Evolutionary conservation across 1,140 invertebrate genomes (phyloP), one percentile per base, ranked within the genome.

Genomic region (Aethina tumida): DNA sequence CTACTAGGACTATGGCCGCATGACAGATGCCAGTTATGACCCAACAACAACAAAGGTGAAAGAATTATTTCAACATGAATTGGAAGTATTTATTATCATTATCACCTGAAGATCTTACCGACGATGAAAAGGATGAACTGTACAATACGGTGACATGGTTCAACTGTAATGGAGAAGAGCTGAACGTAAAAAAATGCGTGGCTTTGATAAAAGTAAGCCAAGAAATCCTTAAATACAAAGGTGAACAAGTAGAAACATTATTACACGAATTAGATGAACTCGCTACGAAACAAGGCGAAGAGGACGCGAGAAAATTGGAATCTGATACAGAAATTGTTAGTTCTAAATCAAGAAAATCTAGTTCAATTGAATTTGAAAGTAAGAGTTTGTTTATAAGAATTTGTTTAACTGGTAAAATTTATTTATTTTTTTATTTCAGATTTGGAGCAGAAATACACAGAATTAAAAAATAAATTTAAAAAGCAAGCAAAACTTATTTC

Each of bases 191-290:
- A 14, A 69, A 74, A 45, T 60, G 72, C 26, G 66, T 69, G 49
- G 62, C 52, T 2, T 45, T 77, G 17, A 70, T 77, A 50, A 65
- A 65, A 52, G 43, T 78, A 3, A 60, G 71, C 2, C 74, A 78
- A 55, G 74, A 77, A 63, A 69, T 78, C 45, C 53, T 79, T 19
- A 74, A 74, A 52, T 73, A 69, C 50, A 79, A 76, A 62, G 71
- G 66, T 41, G 74, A 76, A 58, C 74, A 79, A 67, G 75, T 78
- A 62, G 44, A 70, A 43, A 62, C 65, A n/a, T 49, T 72, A 16
- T 42, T 69, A 6, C 48, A 64, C 24, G 69, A 71, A 50, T 58
- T 70, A 24, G 64, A 69, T 30, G 67, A 69, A 38, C 50, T 71
- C 22, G 69, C 67, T 13, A 54, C 53, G 4, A 55, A 52, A 41